phyloP scores from a whole-genome alignment of 2,797 vertebrate species.

The Gambelia wislizenii region DNA sequence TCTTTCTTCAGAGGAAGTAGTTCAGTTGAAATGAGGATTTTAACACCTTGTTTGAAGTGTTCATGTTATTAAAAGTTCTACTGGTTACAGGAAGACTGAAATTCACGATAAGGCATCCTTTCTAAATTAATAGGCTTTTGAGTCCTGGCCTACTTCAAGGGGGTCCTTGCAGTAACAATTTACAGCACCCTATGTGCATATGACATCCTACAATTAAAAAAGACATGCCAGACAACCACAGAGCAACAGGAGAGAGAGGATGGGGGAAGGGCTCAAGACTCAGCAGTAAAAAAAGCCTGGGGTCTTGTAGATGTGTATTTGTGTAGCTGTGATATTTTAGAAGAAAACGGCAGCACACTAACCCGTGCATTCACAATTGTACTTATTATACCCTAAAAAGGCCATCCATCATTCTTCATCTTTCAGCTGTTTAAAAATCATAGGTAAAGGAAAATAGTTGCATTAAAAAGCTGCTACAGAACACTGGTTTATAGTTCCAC shows the following conservation, averaged over 20 bases:
- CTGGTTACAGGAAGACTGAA: not conserved
- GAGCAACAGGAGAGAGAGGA: slow-evolving; percentile 57
- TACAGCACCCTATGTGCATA: not conserved
- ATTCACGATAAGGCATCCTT: not conserved
- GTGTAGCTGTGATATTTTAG: not conserved
- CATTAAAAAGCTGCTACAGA: slow-evolving; percentile 15
- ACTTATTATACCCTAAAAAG: not conserved
- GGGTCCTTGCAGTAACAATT: not conserved
- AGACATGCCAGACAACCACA: slow-evolving; percentile 43
- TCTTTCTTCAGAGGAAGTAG: slow-evolving; percentile 3
- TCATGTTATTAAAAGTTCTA: not conserved
- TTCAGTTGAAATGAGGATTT: slow-evolving; percentile 15
- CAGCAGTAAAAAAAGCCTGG: slow-evolving; percentile 44
- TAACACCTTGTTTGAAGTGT: not conserved
- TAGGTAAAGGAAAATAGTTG: slow-evolving; percentile 18
- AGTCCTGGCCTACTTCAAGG: not conserved
- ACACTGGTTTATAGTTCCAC: not conserved
- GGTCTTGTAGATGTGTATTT: slow-evolving; percentile 28
- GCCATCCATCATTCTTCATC: not conserved
- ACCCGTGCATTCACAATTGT: not conserved
- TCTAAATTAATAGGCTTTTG: slow-evolving; percentile 4
- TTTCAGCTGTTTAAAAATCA: slow-evolving; percentile 27
- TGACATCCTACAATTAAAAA: slow-evolving; percentile 18
- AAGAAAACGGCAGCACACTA: not conserved
- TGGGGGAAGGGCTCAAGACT: slow-evolving; percentile 9